These are phyloP conservation scores for Spea bombifrons DNA, from an alignment of 2,113 vertebrate genomes.

Conservation along the genomic window DNA sequence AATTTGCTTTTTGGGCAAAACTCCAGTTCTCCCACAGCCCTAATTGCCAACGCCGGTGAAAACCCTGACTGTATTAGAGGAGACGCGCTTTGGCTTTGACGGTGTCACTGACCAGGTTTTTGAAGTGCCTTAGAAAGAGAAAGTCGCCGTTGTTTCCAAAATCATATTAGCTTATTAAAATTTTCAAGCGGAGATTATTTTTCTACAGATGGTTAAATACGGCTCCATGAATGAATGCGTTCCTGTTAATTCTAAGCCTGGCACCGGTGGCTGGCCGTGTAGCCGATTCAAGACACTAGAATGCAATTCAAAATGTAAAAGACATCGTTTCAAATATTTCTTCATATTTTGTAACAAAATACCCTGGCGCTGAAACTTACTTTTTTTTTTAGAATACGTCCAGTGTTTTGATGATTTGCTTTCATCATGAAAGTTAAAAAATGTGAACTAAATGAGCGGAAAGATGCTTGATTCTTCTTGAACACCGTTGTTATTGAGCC, in stretches of 20 bases:
- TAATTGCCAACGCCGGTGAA: slow-evolving; percentile 20
- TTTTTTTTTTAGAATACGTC: background rate
- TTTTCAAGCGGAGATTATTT: slow-evolving; percentile 11
- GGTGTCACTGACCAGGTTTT: slow-evolving; percentile 9
- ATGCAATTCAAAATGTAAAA: background rate
- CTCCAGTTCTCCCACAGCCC: slow-evolving; percentile 12
- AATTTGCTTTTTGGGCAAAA: slow-evolving; percentile 26
- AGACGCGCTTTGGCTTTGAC: slow-evolving; percentile 10
- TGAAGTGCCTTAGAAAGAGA: slow-evolving; percentile 9
- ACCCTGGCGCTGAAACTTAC: background rate
- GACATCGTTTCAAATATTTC: background rate
- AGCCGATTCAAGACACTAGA: background rate
- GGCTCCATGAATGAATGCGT: slow-evolving; percentile 27
- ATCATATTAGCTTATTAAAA: slow-evolving; percentile 15
- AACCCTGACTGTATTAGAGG: slow-evolving; percentile 17
- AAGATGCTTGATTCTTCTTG: too few relatives aligned
- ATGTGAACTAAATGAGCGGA: too few relatives aligned
- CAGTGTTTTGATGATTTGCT: too few relatives aligned
- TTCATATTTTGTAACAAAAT: background rate
- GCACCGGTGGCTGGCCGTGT: background rate
- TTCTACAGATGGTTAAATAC: slow-evolving; percentile 4
- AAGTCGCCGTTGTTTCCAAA: slow-evolving; percentile 19
- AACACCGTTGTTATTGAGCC: too few relatives aligned
- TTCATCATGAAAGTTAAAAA: too few relatives aligned
- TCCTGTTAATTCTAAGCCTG: slow-evolving; percentile 37